phyloP scores from a whole-genome alignment of 2,113 vertebrate genomes.

The Symphodus melops region DNA sequence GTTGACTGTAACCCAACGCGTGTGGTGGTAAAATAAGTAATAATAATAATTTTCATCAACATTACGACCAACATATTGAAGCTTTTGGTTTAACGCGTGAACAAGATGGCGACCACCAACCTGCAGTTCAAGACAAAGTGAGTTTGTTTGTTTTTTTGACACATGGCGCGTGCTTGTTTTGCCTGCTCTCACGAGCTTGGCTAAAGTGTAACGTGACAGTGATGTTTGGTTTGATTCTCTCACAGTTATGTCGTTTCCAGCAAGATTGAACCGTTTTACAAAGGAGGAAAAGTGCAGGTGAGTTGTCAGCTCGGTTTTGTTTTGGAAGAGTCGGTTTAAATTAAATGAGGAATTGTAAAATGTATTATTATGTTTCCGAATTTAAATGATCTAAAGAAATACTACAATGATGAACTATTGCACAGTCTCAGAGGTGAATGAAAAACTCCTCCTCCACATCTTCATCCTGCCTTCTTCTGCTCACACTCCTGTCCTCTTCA shows the following conservation, averaged over 20 bases:
- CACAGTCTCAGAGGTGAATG: too few relatives aligned
- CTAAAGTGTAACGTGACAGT: constrained; percentile 19
- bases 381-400: too few relatives aligned
- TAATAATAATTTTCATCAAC: not conserved
- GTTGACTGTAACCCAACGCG: constrained; percentile 53
- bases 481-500: too few relatives aligned
- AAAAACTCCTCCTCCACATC: too few relatives aligned
- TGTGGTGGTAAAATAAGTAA: constrained; percentile 37
- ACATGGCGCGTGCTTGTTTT: not conserved
- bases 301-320: not conserved
- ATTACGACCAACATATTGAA: not conserved
- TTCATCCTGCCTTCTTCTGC: too few relatives aligned
- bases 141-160: constrained; percentile 60
- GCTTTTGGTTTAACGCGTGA: not conserved
- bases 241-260: constrained; percentile 87
- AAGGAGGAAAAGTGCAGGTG: constrained; percentile 96
- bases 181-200: constrained; percentile 34
- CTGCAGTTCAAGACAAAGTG: constrained; percentile 84
- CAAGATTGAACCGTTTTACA: constrained; percentile 96
- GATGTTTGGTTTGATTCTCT: not conserved
- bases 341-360: too few relatives aligned
- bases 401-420: too few relatives aligned
- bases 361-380: too few relatives aligned
- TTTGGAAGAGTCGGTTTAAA: not conserved
- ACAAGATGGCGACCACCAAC: constrained; percentile 73